phyloP scores from a whole-genome alignment of 2,113 vertebrate genomes.

The Athene cunicularia region DNA sequence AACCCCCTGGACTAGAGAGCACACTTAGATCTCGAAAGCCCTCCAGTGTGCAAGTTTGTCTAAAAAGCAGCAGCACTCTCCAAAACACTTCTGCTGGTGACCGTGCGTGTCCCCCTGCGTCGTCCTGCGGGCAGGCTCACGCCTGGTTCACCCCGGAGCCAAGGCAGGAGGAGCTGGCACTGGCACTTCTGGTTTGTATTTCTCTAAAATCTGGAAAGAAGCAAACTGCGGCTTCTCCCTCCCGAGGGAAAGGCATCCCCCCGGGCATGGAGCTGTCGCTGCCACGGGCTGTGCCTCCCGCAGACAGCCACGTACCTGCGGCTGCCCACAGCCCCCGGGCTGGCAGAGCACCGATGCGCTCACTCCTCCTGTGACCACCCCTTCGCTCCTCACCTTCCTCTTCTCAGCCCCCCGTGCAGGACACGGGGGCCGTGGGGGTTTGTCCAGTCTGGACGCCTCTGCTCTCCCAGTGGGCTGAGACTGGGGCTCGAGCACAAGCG shows the following conservation, averaged over 20 bases:
- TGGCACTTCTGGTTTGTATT: background rate
- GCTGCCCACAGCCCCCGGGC: background rate
- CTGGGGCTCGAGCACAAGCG: fast-evolving
- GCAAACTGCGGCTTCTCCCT: background rate
- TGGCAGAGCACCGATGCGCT: background rate
- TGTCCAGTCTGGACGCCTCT: background rate
- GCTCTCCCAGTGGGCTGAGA: background rate
- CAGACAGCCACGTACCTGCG: background rate
- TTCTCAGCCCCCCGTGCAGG: background rate
- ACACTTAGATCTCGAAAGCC: background rate
- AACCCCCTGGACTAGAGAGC: background rate
- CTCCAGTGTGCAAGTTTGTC: constrained; percentile 7
- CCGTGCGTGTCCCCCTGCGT: background rate
- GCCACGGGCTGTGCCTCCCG: background rate
- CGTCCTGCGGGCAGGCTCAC: fast-evolving
- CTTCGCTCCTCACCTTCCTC: background rate
- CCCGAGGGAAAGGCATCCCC: background rate
- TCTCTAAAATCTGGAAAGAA: background rate
- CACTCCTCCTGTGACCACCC: fast-evolving
- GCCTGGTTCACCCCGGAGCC: fast-evolving
- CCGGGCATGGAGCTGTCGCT: background rate
- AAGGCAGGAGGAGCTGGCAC: background rate
- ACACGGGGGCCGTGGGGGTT: fast-evolving
- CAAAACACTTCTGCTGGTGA: background rate
- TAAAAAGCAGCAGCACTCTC: background rate